Evolutionary conservation across 2,888 invertebrate species (phyloP), one percentile per base, ranked within the genome.

Genomic region (Zele albiditarsus): DNA sequence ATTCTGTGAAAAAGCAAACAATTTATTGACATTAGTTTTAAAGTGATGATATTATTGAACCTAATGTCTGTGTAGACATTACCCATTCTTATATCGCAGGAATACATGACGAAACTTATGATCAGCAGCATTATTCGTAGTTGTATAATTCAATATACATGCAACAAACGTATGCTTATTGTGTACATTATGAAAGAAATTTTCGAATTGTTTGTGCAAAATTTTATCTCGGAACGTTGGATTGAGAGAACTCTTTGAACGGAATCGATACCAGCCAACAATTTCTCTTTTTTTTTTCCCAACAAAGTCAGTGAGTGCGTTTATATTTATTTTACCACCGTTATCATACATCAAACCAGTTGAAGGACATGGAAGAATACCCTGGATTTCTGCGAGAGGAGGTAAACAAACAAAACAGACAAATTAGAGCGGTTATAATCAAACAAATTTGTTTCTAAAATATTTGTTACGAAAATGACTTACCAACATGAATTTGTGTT

Each of bases 231-330:
- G 89, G 77, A 94, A 90, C 1, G 93, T 92, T n/a, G 92, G 91
- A 80, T 90, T 91, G 31, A 92, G 89, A 60, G 89, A 90, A 66
- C 90, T 90, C 71, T 91, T 91, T 79, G 90, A 90, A 79, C 93
- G 91, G 83, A 92, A 93, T 85, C 92, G 92, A 84, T 93, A 94
- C 94, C 94, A 94, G 28, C 93, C 94, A 12, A 94, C 91, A 27
- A 94, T 91, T 88, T 92, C 91, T 80, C 89, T 90, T 27, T 91
- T 90, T 75, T 91, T 90, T 74, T 89, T 89, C 2, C 91, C 90
- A 20, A 94, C 84, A 74, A 93, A 89, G 6, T 90, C 89, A 73
- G 88, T 86, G 2, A 94, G 84, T 80, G 91, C 91, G 79, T 92
- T 91, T 78, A 90, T 90, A 81, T 92, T 90, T 65, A 94, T 90